Percentiles rank a stretch among this genome's conserved stretches.
Evolutionary conservation across 1,140 invertebrate genomes (phyloP).

Genomic region (Ganaspis sp.): DNA sequence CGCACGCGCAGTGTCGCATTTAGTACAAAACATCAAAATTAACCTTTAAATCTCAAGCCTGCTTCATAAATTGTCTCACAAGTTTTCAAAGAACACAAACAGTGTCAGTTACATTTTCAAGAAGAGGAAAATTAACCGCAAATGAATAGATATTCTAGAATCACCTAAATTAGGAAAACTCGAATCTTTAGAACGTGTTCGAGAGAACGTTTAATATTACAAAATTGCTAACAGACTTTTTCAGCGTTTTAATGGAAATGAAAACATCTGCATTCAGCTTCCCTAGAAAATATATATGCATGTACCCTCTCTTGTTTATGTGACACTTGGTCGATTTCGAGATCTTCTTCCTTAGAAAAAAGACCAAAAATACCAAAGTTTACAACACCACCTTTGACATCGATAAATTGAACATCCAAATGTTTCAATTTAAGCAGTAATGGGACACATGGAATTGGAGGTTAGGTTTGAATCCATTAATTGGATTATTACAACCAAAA

Average conservation of each 20-base stretch:
- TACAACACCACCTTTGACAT: background rate
- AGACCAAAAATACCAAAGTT: background rate
- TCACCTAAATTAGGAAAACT: background rate
- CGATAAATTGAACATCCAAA: conserved; percentile 16
- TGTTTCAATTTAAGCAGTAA: no score
- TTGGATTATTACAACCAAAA: no score
- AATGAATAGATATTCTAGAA: background rate
- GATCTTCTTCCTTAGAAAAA: background rate
- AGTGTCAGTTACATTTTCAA: background rate
- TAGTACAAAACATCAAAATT: no score
- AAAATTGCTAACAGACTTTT: conserved; percentile 26
- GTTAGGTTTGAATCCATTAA: no score
- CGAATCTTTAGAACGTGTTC: background rate
- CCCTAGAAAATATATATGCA: background rate
- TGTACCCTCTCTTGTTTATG: conserved; percentile 13
- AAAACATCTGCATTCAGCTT: background rate
- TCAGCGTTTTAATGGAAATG: background rate
- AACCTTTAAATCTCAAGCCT: no score
- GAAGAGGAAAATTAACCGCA: conserved; percentile 2
- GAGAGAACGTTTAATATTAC: conserved; percentile 11
- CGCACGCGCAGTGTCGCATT: no score
- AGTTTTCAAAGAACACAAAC: background rate
- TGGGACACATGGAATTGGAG: no score
- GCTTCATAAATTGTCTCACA: background rate
- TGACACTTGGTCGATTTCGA: conserved; percentile 1